Evolutionary conservation across 2,797 vertebrate genomes (phyloP), one percentile per base, ranked within the genome.

Genomic region (Neostethus bicornis): DNA sequence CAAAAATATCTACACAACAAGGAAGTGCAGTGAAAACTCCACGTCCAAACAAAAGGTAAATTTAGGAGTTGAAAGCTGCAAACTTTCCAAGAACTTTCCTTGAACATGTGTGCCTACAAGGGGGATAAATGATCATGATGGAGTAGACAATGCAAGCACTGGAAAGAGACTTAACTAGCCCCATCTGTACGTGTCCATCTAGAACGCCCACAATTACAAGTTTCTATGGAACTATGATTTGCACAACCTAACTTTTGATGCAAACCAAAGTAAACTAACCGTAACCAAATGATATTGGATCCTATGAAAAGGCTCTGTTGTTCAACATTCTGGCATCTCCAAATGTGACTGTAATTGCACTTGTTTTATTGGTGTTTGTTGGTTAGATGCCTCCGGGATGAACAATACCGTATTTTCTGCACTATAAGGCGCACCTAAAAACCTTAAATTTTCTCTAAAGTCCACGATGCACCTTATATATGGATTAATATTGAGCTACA

Each of bases 311-410:
- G 54, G 46, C 38, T 83, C 75, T 87, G 83, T 73, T 86, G 70
- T 85, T 84, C 66, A 77, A 86, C 78, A 72, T 74, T 79, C 28
- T 3, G 20, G 20, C 20, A 20, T 20, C 43, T n/a, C 43, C 11
- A 55, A 80, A 74, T 72, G 53, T 70, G 51, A 52, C 57, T 79
- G 53, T 65, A 51, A 85, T 53, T 48, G 32, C 63, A 80, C 79
- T 83, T 5, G 29, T 86, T 85, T 83, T 84, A 86, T 81, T 85
- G 75, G 53, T 64, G 76, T 84, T 85, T 83, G 52, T 71, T 66
- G 70, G 62, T 79, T 78, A 79, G 67, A 73, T 9, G 14, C 66
- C 77, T 77, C 71, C 31, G 70, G n/a, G n/a, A n/a, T n/a, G n/a
- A n/a, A n/a, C n/a, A n/a, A n/a, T n/a, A n/a, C n/a, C n/a, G n/a